These are phyloP conservation scores for Felis chaus DNA, from an alignment of 2,113 vertebrate species.

Conservation along the genomic window DNA sequence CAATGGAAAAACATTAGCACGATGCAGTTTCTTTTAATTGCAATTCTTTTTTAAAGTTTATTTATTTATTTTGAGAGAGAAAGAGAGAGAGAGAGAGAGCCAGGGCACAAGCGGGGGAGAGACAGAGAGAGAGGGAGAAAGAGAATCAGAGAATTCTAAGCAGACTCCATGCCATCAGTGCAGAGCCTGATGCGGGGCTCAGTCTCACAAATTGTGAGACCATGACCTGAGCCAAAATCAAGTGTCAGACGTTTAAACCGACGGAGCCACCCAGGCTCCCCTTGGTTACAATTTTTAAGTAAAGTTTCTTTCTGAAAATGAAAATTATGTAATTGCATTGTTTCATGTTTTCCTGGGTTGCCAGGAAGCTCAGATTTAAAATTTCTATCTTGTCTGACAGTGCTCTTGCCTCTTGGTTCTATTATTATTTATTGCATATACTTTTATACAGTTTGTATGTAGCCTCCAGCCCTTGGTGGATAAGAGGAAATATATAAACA, in stretches of 20 bases:
- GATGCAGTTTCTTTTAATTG: background rate
- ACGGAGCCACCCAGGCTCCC: no score
- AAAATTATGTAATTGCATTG: background rate
- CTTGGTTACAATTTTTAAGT: background rate
- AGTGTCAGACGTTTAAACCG: no score
- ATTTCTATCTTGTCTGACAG: conserved; percentile 17
- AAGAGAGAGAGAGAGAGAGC: no score
- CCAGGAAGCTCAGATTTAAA: conserved; percentile 15
- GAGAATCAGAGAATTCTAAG: no score
- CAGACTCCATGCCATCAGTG: no score
- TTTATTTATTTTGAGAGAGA: no score
- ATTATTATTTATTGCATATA: background rate
- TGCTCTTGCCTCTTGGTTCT: background rate
- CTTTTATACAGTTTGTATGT: background rate
- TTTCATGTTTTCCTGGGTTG: background rate
- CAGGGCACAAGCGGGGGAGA: no score
- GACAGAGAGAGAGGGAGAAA: no score
- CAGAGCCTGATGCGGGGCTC: no score
- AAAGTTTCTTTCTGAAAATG: conserved; percentile 23
- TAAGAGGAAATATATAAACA: background rate
- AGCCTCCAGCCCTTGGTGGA: background rate
- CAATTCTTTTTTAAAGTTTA: background rate
- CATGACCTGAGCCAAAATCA: no score
- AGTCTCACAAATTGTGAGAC: no score
- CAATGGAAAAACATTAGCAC: background rate